Evolutionary conservation across 37 sponge, comb jelly and placozoan species (phyloP), one percentile per base, ranked within the genome.

Genomic region (Spongilla lacustris): DNA sequence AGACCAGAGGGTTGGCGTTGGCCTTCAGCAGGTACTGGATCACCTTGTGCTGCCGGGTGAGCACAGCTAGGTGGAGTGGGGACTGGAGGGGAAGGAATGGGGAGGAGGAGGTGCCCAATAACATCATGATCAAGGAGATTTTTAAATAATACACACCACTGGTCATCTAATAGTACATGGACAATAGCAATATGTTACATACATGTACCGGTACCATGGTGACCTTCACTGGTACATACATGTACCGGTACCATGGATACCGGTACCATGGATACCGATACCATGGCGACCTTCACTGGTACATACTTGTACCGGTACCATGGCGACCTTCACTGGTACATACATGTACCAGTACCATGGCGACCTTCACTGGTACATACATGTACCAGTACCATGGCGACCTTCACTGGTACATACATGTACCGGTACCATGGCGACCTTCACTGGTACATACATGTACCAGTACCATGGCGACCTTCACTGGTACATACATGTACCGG

Each of bases 51-150:
- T 96, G 96, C 23, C 85, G 82, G 26, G 96, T 96, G 75, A 96
- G 77, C 26, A 96, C 89, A 0, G 96, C 94, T 34, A 96, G 73
- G 81, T 96, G 96, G 24, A 96, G 81, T 28, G 96, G 96, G 27
- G 96, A 84, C 94, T 96, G 88, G 29, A 25, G 73, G 27, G 30
- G 34, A 66, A 41, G 79, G 27, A 14, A 67, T 13, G 31, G 10
- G 73, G 31, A 72, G 73, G 12, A 72, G 27, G 58, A 58, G 58
- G 21, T 58, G 11, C 11, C 14, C 12, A 58, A 58, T 17, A 17
- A 58, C 21, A 58, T 58, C 58, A 58, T 46, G 4, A 46, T 4
- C 46, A 4, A 46, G 46, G 8, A 46, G 46, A 46, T 58, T 10
- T 6, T 58, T 58, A 58, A 58, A 19, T 17, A 58, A 13, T 17